phyloP scores from a whole-genome alignment of 1,140 invertebrate species.

The Lasioglossum albipes region DNA sequence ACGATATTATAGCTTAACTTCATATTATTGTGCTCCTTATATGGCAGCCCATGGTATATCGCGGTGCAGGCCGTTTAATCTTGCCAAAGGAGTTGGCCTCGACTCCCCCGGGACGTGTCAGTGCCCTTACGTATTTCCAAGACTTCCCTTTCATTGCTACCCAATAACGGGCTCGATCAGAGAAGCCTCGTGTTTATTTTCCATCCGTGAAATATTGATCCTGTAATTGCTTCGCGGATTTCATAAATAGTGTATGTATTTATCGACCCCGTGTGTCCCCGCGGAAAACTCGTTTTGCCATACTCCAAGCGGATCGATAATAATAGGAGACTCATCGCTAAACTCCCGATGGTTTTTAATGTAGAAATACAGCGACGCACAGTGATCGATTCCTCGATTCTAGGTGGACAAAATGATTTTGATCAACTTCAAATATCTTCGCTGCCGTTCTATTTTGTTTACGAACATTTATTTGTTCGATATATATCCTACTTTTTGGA shows the following conservation, averaged over 20 bases:
- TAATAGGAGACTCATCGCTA: too few species aligned
- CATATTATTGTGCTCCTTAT: constrained; percentile 64
- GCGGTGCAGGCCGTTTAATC: constrained; percentile 49
- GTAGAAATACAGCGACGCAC: too few species aligned
- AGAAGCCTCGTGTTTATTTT: neutral
- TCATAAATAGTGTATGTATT: neutral
- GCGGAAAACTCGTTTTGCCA: too few species aligned
- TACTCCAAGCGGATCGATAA: too few species aligned
- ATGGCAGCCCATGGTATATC: constrained; percentile 59
- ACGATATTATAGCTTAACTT: constrained; percentile 63
- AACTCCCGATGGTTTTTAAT: too few species aligned
- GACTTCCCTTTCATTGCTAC: neutral
- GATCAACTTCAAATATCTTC: too few species aligned
- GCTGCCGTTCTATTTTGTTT: too few species aligned
- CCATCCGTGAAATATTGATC: neutral
- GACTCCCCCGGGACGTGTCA: constrained; percentile 37
- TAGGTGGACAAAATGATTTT: too few species aligned
- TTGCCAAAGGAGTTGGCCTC: constrained; percentile 40
- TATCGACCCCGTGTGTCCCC: neutral
- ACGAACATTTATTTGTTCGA: too few species aligned
- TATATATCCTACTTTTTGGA: too few species aligned
- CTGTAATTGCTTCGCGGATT: neutral
- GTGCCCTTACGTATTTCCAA: constrained; percentile 18
- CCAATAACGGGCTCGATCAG: neutral
- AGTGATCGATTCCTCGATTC: too few species aligned